A percentile compares a stretch with the other conserved stretches of the same genome.
These are phyloP conservation scores for Puffinus mauretanicus DNA, from an alignment of 2,113 vertebrate species.

Conservation along the genomic window DNA sequence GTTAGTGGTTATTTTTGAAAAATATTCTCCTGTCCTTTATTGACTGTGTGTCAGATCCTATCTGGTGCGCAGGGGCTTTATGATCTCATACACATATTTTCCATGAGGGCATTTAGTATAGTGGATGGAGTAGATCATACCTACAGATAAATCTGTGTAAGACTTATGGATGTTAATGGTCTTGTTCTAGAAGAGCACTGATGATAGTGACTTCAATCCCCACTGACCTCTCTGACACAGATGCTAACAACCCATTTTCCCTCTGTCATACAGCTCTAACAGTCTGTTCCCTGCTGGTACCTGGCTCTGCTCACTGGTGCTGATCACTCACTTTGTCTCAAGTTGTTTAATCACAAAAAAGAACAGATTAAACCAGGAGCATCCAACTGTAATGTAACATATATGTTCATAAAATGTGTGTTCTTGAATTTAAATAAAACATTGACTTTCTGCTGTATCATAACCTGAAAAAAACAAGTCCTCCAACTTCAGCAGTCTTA, in stretches of 20 bases:
- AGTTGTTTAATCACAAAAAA: not conserved
- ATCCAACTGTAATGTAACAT: not conserved
- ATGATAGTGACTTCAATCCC: not conserved
- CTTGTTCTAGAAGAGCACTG: not conserved
- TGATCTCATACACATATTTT: not conserved
- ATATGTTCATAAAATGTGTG: not conserved
- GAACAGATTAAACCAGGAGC: not conserved
- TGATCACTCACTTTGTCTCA: not conserved
- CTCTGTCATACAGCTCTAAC: not conserved
- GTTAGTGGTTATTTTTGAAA: not conserved
- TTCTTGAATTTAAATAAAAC: not conserved
- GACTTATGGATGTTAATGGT: not conserved
- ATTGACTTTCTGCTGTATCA: not conserved
- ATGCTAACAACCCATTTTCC: not conserved
- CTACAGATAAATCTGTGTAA: not conserved
- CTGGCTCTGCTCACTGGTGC: not conserved
- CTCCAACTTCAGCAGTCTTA: not conserved
- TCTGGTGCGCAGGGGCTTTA: not conserved
- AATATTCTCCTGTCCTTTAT: not conserved
- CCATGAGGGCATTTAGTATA: not conserved
- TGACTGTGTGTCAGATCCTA: not conserved
- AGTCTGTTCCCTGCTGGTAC: not conserved
- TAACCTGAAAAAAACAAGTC: not conserved
- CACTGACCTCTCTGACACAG: not conserved
- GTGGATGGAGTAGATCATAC: not conserved